Base-by-base conservation (phyloP, 2,797 vertebrate genomes). In the Neosilurus mollespiculum region DNA sequence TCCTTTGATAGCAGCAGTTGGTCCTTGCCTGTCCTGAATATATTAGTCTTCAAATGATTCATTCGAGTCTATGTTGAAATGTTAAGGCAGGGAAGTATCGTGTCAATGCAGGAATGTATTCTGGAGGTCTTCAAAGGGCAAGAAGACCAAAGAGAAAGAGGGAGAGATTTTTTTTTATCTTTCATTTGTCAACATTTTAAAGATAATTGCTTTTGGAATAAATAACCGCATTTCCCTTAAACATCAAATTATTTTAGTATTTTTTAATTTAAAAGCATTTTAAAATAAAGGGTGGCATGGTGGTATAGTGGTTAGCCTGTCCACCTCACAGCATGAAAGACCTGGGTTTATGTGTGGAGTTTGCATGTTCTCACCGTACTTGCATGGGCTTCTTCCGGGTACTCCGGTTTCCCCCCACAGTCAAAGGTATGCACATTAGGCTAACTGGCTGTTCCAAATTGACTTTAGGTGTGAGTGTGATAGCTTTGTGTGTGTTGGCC, bases 1-100 rank as follows among this genome's bases (percentile, higher is more conserved):
- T 97, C 97, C 97, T 99, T 99, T 99, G 97, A 99, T 98, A 98
- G 97, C 97, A 97, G 96, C 96, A 97, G 97, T 98, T 97, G 97
- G 96, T 97, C 97, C 94, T 96, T 95, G 96, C 96, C 96, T 98
- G 97, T 98, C 97, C 96, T 97, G 98, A 98, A 99, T 99, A 99
- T 96, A 99, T 99, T 98, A 99, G 94, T 94, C 92, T 93, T 95
- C 94, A 95, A 87, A 87, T 96, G 95, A 96, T 96, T 97, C 96
- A 96, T 95, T 93, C 62, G 93, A 93, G 92, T 94, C 95, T 93
- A 93, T 94, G 84, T 61, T 80, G 94, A 95, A 95, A 95, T 93
- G 94, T 94, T 95, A 95, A 95, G 94, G 93, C 94, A 93, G 94
- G 94, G 94, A 95, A 95, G 94, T 94, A 95, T 96, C 96, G 94